phyloP scores from a whole-genome alignment of 2,888 invertebrate genomes.

The Mesopsocus fuscifrons region DNA sequence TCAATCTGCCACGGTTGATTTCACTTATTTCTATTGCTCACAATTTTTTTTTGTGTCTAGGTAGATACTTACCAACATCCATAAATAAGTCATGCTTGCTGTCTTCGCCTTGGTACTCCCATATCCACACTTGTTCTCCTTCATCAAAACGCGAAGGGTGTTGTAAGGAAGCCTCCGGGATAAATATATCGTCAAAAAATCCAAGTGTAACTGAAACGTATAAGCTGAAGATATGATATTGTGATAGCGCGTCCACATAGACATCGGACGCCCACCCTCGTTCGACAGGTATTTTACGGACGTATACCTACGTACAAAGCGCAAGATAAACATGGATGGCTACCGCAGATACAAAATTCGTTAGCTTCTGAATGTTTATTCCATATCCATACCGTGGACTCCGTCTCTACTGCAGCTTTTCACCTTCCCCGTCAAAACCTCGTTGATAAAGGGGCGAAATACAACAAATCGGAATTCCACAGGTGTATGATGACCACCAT shows the following conservation, averaged over 20 bases:
- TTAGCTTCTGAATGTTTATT: too few species aligned
- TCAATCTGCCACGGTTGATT: too few species aligned
- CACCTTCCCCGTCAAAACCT: conserved; percentile 84
- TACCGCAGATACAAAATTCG: too few species aligned
- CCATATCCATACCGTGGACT: conserved; percentile 66
- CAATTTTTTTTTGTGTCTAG: too few species aligned
- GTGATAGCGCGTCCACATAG: too few species aligned
- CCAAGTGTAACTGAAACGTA: conserved; percentile 63
- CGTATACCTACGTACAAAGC: too few species aligned
- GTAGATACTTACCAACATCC: conserved; percentile 68
- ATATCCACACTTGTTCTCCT: conserved; percentile 85
- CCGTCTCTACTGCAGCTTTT: conserved; percentile 81
- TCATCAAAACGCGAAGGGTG: conserved; percentile 87
- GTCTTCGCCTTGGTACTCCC: conserved; percentile 82
- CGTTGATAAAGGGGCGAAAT: conserved; percentile 86
- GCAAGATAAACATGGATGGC: too few species aligned
- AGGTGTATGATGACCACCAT: conserved; percentile 87
- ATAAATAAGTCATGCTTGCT: conserved; percentile 80
- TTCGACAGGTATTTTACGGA: too few species aligned
- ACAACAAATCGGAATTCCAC: conserved; percentile 87
- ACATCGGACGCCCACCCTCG: too few species aligned
- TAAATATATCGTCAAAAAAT: conserved; percentile 92
- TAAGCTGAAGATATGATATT: too few species aligned
- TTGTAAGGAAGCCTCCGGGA: conserved; percentile 78
- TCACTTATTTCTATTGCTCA: too few species aligned